These are phyloP conservation scores for Drosophila persimilis DNA, from an alignment of 1,140 invertebrate species.

Conservation along the genomic window DNA sequence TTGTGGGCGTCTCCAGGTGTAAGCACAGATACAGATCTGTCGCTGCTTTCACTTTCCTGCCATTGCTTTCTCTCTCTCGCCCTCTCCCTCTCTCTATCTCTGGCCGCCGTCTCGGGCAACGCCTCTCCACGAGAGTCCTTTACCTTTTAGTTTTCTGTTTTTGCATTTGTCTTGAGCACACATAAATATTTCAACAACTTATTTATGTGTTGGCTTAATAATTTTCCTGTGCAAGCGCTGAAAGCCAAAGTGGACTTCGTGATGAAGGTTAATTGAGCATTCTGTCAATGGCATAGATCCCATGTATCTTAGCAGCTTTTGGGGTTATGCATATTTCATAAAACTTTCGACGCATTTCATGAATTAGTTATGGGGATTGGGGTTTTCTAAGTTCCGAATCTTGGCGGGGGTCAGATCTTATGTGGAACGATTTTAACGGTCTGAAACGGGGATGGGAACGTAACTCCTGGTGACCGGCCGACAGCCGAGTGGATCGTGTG, in stretches of 20 bases:
- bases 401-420: too few species aligned
- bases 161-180: conserved; percentile 30
- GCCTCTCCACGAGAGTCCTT: background rate
- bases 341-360: too few species aligned
- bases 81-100: background rate
- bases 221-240: conserved; percentile 30
- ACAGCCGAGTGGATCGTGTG: too few species aligned
- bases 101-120: background rate
- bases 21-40: conserved; percentile 21
- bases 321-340: too few species aligned
- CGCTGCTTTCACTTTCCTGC: conserved; percentile 30
- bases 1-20: conserved; percentile 19
- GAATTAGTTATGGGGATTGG: too few species aligned
- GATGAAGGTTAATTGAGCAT: conserved; percentile 23
- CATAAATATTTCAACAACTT: conserved; percentile 50
- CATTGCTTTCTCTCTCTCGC: background rate
- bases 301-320: too few species aligned
- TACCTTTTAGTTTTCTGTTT: conserved; percentile 13
- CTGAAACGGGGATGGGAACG: too few species aligned
- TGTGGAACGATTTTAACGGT: too few species aligned
- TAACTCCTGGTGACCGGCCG: too few species aligned
- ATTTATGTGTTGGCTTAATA: conserved; percentile 36
- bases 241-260: conserved; percentile 15
- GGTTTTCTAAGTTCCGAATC: too few species aligned
- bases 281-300: background rate